These are phyloP conservation scores for Riptortus pedestris DNA, from an alignment of 1,140 invertebrate species.

Conservation along the genomic window DNA sequence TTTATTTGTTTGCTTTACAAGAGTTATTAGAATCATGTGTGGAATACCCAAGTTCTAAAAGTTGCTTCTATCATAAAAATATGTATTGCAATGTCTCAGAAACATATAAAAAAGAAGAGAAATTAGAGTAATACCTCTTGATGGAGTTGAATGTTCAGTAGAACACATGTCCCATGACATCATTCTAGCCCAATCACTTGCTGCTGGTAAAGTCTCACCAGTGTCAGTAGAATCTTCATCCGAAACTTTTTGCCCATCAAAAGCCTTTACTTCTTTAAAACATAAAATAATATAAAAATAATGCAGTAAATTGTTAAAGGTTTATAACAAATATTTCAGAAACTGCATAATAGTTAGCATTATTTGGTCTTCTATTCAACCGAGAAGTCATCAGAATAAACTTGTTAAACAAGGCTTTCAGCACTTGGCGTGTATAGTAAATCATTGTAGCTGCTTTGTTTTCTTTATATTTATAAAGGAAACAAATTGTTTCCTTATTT, in stretches of 20 bases:
- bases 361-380: neutral
- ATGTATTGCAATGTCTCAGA: neutral
- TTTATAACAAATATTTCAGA: too few relatives aligned
- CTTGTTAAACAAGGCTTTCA: neutral
- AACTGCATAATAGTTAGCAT: too few relatives aligned
- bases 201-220: conserved; percentile 16
- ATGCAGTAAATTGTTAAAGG: too few relatives aligned
- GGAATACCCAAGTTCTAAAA: neutral
- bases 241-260: conserved; percentile 19
- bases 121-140: conserved; percentile 15
- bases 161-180: conserved; percentile 23
- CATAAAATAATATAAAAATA: too few relatives aligned
- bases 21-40: neutral
- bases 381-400: neutral
- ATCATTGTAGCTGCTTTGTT: too few relatives aligned
- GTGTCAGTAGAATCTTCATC: conserved; percentile 25
- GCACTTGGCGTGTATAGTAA: too few relatives aligned
- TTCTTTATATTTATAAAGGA: too few relatives aligned
- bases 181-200: conserved; percentile 28
- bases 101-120: too few relatives aligned
- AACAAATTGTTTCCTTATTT: too few relatives aligned
- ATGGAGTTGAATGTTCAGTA: conserved; percentile 8
- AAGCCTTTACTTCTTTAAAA: too few relatives aligned
- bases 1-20: neutral
- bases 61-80: neutral